Evolutionary conservation across 1,140 invertebrate species (phyloP), one percentile per base, ranked within the genome.

Genomic region (Heliconius eleuchia): DNA sequence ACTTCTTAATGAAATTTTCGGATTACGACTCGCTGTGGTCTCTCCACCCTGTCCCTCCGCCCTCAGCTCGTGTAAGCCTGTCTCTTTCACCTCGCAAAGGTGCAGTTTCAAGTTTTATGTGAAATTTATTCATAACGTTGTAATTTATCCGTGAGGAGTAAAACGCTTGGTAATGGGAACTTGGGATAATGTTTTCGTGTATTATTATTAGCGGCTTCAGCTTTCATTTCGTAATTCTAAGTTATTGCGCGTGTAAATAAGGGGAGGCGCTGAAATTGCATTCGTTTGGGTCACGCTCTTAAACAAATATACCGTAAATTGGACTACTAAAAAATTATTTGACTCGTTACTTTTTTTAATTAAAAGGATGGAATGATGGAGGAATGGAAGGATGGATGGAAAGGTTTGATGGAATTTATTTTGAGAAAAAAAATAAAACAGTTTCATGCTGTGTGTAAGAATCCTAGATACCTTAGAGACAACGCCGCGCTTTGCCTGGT

Each of bases 81-180:
- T 90, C 89, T 82, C 91, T 82, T 73, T 90, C 87, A 37, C 82
- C 87, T 78, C 88, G 87, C 88, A 85, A 92, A 92, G 89, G 89
- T 93, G 92, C 91, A 94, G 87, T 90, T 84, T 81, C 75, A 86
- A 88, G 87, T 94, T 94, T 93, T 94, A 94, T 94, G 92, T 84
- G 90, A 94, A 92, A 94, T 93, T 94, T 94, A 94, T 94, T 94
- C 92, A 94, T 94, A 94, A 93, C 91, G 87, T 86, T 87, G 92
- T 94, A 94, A 94, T 94, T 93, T 90, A 93, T 92, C 88, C 89
- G 83, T 78, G 87, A 84, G 82, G 87, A 92, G 91, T 91, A 88
- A 92, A 92, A 90, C 87, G 89, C 84, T 86, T 79, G 78, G 91
- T 93, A 93, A 94, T 93, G 89, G 90, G 80, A 84, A 86, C 81